These are phyloP conservation scores for Lasioglossum lativentre DNA, from an alignment of 2,888 invertebrate species.

Conservation along the genomic window DNA sequence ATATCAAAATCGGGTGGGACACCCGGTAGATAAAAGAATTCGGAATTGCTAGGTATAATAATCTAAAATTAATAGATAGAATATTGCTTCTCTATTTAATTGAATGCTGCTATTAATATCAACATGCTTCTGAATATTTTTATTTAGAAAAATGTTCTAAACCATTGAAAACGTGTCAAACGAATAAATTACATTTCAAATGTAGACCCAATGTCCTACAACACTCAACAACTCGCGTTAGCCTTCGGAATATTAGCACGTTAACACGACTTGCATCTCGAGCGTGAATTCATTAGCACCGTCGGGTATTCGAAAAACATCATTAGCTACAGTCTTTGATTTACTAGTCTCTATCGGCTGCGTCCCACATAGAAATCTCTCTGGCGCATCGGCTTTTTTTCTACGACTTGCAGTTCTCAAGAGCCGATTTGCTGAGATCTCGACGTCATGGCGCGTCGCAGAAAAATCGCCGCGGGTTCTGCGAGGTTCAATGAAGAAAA, in stretches of 20 bases:
- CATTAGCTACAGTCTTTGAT: constrained; percentile 1
- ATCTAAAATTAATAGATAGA: background rate
- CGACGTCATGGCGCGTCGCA: constrained; percentile 20
- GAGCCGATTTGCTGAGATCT: background rate
- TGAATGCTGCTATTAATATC: no score
- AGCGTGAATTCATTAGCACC: constrained; percentile 11
- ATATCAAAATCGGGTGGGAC: no score
- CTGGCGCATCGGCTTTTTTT: background rate
- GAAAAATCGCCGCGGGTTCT: constrained; percentile 36
- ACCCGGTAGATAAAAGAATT: no score
- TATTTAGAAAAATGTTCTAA: no score
- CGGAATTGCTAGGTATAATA: no score
- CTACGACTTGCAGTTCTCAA: background rate
- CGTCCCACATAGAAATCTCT: background rate
- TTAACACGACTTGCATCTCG: background rate
- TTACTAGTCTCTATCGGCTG: constrained; percentile 1
- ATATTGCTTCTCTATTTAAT: background rate
- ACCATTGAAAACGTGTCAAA: no score
- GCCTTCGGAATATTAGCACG: background rate
- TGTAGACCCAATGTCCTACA: background rate
- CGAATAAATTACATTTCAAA: background rate
- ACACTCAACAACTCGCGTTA: background rate
- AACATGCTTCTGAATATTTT: no score
- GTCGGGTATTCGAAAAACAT: background rate
- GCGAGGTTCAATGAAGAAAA: constrained; percentile 35